Evolutionary conservation across 1,140 invertebrate species (phyloP).

Genomic region (roundworm (Caenorhabditis elegans)): WBcel235 BX284604.4:11356501-11357000

Average conservation of each 20-base stretch:
- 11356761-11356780: slow-evolving; percentile 73
- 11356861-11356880: slow-evolving; percentile 56
- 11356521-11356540: slow-evolving; percentile 51
- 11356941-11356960: slow-evolving; percentile 58
- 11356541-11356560: slow-evolving; percentile 47
- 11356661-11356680: slow-evolving; percentile 19
- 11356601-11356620: slow-evolving; percentile 81
- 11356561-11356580: slow-evolving; percentile 82
- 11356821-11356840: slow-evolving; percentile 80
- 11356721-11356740: no score
- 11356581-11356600: slow-evolving; percentile 83
- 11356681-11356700: slow-evolving; percentile 75
- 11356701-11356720: slow-evolving; percentile 79
- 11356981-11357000: slow-evolving; percentile 45
- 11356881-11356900: slow-evolving; percentile 54
- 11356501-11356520: slow-evolving; percentile 33
- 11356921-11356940: slow-evolving; percentile 67
- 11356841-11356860: slow-evolving; percentile 87
- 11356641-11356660: slow-evolving; percentile 66
- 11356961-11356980: slow-evolving; percentile 60
- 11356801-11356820: slow-evolving; percentile 84
- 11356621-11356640: slow-evolving; percentile 86
- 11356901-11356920: slow-evolving; percentile 47
- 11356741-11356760: slow-evolving; percentile 68
- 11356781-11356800: slow-evolving; percentile 86